Evolutionary conservation across 2,797 vertebrate genomes (phyloP).

Genomic region (Ctenosaura bakeri): DNA sequence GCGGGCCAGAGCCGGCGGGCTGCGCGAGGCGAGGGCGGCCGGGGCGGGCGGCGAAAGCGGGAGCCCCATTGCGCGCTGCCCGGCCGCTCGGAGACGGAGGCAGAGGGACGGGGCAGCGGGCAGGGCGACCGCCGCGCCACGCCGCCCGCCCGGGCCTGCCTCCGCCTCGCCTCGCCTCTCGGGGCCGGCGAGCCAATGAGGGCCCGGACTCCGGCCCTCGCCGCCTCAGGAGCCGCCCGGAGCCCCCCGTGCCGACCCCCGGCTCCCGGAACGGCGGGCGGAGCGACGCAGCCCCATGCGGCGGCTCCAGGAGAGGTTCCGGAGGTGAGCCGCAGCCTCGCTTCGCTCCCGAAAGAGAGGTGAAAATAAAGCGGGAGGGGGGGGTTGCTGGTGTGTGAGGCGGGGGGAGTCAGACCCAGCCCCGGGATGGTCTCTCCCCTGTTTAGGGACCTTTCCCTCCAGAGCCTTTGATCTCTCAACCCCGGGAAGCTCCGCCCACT

Average conservation of each 20-base stretch:
- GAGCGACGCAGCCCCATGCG: conserved; percentile 59
- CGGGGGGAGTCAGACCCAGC: background rate
- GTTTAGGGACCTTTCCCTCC: background rate
- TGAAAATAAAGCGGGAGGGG: no score
- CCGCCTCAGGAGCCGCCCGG: conserved; percentile 64
- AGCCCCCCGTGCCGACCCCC: conserved; percentile 61
- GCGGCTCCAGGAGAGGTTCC: conserved; percentile 70
- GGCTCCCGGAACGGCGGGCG: conserved; percentile 31
- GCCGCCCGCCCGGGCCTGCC: conserved; percentile 21
- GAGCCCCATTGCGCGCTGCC: background rate
- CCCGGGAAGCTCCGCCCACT: background rate
- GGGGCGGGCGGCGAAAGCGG: conserved; percentile 28
- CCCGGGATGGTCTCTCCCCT: background rate
- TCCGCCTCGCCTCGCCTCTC: conserved; percentile 2
- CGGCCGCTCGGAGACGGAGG: background rate
- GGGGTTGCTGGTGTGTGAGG: no score
- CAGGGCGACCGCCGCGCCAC: background rate
- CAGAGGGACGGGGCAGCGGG: no score
- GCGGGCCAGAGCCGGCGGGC: conserved; percentile 30
- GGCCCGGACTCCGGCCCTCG: conserved; percentile 65
- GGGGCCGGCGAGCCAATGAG: conserved; percentile 61
- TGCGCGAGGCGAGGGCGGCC: background rate
- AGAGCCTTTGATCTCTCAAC: background rate
- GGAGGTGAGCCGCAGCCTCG: conserved; percentile 57
- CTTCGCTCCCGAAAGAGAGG: no score